Conservation (phyloP, 2,797 vertebrate genomes). For the Enteromius viviparus region DNA sequence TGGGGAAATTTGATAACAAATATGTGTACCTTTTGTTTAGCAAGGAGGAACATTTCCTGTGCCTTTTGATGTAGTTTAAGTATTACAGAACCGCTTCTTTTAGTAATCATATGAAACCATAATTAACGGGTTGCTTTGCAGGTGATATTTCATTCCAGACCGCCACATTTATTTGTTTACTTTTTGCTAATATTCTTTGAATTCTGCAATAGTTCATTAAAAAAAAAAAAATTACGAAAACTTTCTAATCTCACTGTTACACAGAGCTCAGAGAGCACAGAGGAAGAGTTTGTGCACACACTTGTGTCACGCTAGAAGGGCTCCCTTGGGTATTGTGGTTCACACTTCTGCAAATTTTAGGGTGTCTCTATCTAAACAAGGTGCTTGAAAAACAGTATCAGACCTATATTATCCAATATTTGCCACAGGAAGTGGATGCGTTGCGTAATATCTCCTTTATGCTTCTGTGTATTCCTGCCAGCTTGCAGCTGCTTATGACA, state of each 20-base stretch:
- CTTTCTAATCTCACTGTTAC: slow-evolving; percentile 63
- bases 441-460: slow-evolving; percentile 51
- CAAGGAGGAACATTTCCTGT: neutral
- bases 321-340: slow-evolving; percentile 56
- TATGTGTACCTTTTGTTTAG: neutral
- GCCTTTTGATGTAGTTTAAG: neutral
- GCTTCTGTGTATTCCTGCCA: slow-evolving; percentile 32
- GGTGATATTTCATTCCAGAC: slow-evolving; percentile 9
- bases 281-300: slow-evolving; percentile 77
- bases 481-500: slow-evolving; percentile 37
- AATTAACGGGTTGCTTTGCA: neutral
- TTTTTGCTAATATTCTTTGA: slow-evolving; percentile 74
- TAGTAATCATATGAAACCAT: neutral
- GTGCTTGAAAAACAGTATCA: slow-evolving; percentile 42
- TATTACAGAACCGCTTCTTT: neutral
- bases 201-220: slow-evolving; percentile 78
- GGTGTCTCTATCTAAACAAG: slow-evolving; percentile 44
- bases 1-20: neutral
- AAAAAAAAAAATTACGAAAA: neutral
- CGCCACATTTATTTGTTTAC: neutral
- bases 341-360: slow-evolving; percentile 76
- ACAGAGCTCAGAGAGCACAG: slow-evolving; percentile 68
- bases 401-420: slow-evolving; percentile 46
- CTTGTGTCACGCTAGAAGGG: slow-evolving; percentile 65
- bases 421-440: slow-evolving; percentile 45